phyloP scores from a whole-genome alignment of 2,113 vertebrate genomes.

The Cacatua alba region DNA sequence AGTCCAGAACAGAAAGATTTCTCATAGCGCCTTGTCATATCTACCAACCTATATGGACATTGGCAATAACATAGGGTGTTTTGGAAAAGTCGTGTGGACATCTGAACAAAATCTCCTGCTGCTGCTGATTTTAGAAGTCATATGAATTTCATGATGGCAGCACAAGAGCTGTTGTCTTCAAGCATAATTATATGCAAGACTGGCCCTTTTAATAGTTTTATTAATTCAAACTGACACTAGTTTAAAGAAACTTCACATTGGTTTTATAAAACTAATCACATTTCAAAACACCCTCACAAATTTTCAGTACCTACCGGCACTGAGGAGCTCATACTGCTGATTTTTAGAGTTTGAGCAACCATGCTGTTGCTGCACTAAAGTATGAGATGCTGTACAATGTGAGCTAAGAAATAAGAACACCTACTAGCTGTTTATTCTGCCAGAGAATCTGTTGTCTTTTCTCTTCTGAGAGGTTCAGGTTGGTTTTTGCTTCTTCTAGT shows the following conservation, averaged over 20 bases:
- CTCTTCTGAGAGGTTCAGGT: conserved; percentile 81
- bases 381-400: neutral
- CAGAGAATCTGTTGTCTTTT: conserved; percentile 67
- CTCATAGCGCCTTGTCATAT: neutral
- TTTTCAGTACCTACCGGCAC: neutral
- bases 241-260: neutral
- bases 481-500: conserved; percentile 88
- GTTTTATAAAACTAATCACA: neutral
- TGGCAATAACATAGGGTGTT: neutral
- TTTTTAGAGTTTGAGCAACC: neutral
- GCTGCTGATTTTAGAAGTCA: neutral
- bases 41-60: neutral
- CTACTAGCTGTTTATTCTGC: conserved; percentile 85
- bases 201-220: neutral
- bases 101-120: neutral
- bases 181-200: neutral
- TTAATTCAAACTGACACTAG: neutral
- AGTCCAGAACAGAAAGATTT: neutral
- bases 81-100: neutral
- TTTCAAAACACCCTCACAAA: neutral
- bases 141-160: neutral
- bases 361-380: neutral
- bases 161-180: neutral
- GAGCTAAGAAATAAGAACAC: neutral
- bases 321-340: neutral